Evolutionary conservation across 1,140 invertebrate species (phyloP).

Genomic region (Nasonia longicornis): DNA sequence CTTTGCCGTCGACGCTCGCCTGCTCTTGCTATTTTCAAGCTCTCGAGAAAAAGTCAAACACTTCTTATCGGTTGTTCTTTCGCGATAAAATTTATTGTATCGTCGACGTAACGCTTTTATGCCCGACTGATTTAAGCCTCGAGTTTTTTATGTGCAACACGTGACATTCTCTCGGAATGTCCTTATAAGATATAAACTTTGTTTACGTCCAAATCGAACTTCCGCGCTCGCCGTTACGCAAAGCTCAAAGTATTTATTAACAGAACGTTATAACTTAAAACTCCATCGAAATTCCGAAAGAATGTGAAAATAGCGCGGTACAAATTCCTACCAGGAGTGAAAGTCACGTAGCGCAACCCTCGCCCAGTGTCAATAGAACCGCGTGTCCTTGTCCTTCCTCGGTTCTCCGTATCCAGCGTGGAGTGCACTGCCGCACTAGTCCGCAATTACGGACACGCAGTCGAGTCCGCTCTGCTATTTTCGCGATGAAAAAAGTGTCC

Average conservation of each 20-base stretch:
- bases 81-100: slow-evolving; percentile 42
- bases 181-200: background rate
- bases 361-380: background rate
- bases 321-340: background rate
- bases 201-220: background rate
- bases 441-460: slow-evolving; percentile 26
- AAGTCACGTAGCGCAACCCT: background rate
- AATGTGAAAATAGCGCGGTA: background rate
- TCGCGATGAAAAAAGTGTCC: slow-evolving; percentile 5
- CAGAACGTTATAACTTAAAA: too few species aligned
- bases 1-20: background rate
- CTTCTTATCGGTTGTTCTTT: slow-evolving; percentile 38
- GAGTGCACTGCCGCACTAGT: background rate
- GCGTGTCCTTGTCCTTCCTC: slow-evolving; percentile 11
- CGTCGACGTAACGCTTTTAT: slow-evolving; percentile 25
- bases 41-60: slow-evolving; percentile 16
- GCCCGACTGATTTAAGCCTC: background rate
- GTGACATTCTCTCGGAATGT: slow-evolving; percentile 10
- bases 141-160: background rate
- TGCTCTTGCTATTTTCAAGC: slow-evolving; percentile 15
- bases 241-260: too few species aligned
- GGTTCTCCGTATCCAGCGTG: background rate
- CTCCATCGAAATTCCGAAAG: background rate
- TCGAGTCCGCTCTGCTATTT: background rate
- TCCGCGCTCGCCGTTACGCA: background rate